These are phyloP conservation scores for Hybos culiciformis DNA, from an alignment of 2,888 invertebrate species.

Conservation along the genomic window DNA sequence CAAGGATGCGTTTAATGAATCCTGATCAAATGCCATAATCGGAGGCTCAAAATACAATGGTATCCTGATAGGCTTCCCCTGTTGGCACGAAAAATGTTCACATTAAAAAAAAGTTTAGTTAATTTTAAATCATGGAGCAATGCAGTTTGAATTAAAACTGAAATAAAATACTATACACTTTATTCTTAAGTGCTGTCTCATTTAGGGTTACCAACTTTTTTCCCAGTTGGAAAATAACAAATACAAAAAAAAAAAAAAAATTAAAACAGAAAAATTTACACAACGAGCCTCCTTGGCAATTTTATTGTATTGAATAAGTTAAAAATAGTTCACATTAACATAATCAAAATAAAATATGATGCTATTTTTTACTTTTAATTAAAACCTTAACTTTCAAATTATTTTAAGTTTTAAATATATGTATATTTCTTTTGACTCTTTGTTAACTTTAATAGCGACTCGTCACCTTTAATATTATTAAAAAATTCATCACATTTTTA, in stretches of 20 bases:
- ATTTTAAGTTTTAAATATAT: neutral
- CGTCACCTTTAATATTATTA: neutral
- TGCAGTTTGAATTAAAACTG: neutral
- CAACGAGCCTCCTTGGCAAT: neutral
- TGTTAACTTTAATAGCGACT: neutral
- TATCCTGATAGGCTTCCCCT: conserved; percentile 59
- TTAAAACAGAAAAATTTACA: neutral
- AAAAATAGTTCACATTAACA: neutral
- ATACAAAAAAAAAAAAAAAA: neutral
- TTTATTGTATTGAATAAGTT: neutral
- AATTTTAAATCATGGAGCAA: neutral
- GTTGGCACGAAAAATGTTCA: conserved; percentile 16
- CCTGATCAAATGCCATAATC: conserved; percentile 68
- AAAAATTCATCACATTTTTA: neutral
- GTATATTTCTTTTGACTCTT: neutral
- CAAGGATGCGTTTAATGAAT: conserved; percentile 60
- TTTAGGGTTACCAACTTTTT: neutral
- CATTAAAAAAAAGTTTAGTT: neutral
- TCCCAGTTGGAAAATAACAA: neutral
- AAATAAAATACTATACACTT: too few species aligned
- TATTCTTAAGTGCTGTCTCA: neutral
- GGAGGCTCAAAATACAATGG: conserved; percentile 55
- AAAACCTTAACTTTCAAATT: neutral
- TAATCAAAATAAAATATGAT: too few species aligned
- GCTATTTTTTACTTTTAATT: neutral